These are phyloP conservation scores for Catharus bicknelli DNA, from an alignment of 2,113 vertebrate species.

Conservation along the genomic window DNA sequence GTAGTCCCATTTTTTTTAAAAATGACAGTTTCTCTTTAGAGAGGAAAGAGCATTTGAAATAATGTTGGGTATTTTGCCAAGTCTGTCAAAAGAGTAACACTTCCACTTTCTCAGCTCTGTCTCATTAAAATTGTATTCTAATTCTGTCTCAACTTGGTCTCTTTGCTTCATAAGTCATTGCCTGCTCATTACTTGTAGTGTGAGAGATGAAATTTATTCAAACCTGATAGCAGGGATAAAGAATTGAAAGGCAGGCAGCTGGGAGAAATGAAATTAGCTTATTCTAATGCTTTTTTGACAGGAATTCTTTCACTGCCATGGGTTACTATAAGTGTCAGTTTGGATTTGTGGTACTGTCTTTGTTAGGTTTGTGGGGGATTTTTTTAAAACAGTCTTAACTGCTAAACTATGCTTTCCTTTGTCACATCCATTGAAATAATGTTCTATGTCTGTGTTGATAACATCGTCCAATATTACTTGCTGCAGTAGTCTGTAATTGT, in stretches of 20 bases:
- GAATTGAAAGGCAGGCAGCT: conserved; percentile 77
- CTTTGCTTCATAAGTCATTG: conserved; percentile 81
- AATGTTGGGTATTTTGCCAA: conserved; percentile 80
- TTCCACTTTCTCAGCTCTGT: conserved; percentile 74
- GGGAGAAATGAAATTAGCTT: conserved; percentile 79
- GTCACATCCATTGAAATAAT: conserved; percentile 39
- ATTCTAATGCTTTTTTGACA: conserved; percentile 72
- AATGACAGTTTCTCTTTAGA: conserved; percentile 67
- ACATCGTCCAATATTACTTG: conserved; percentile 46
- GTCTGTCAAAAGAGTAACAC: conserved; percentile 79
- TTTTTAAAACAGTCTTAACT: conserved; percentile 45
- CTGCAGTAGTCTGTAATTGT: conserved; percentile 57
- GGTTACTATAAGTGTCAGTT: conserved; percentile 69
- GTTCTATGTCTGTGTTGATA: conserved; percentile 11
- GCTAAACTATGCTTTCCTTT: conserved; percentile 36
- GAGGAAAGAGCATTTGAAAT: conserved; percentile 74
- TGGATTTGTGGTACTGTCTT: conserved; percentile 69
- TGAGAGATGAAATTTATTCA: conserved; percentile 83
- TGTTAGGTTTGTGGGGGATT: conserved; percentile 57
- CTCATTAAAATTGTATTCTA: conserved; percentile 86
- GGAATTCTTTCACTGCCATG: conserved; percentile 60
- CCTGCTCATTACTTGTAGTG: conserved; percentile 80
- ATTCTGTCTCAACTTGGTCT: conserved; percentile 79
- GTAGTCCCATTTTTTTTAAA: neutral
- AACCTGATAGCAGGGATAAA: conserved; percentile 77